phyloP scores from a whole-genome alignment of 2,797 vertebrate species.

The Trematomus bernacchii region DNA sequence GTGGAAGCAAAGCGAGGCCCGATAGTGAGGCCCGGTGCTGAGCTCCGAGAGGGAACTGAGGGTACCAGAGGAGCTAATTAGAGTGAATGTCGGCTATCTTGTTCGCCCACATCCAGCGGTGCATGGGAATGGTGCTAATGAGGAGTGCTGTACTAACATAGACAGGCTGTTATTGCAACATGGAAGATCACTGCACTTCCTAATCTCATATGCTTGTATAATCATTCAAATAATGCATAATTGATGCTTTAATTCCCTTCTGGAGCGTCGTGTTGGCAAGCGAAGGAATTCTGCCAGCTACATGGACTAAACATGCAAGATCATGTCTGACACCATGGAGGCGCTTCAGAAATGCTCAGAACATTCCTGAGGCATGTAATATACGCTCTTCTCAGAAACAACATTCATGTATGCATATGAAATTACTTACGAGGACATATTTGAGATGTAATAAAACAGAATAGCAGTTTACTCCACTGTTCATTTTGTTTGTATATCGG shows the following conservation, averaged over 20 bases:
- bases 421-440: slow-evolving; percentile 2
- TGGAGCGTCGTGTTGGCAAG: slow-evolving; percentile 52
- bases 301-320: slow-evolving; percentile 58
- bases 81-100: slow-evolving; percentile 74
- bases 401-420: slow-evolving; percentile 33
- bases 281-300: slow-evolving; percentile 56
- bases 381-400: slow-evolving; percentile 31
- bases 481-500: slow-evolving; percentile 4
- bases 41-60: slow-evolving; percentile 62
- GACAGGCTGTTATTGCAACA: slow-evolving; percentile 74
- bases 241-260: slow-evolving; percentile 72
- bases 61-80: slow-evolving; percentile 82
- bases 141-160: slow-evolving; percentile 72
- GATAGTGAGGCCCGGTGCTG: slow-evolving; percentile 51
- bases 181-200: slow-evolving; percentile 69
- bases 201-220: slow-evolving; percentile 78
- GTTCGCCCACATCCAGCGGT: slow-evolving; percentile 78
- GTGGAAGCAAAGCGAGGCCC: slow-evolving; percentile 62
- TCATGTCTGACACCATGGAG: slow-evolving; percentile 66
- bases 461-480: slow-evolving; percentile 5
- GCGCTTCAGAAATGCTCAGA: slow-evolving; percentile 51
- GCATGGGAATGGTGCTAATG: slow-evolving; percentile 74
- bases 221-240: slow-evolving; percentile 79
- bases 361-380: slow-evolving; percentile 47
- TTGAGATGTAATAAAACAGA: slow-evolving; percentile 9